Evolutionary conservation across 2,797 vertebrate genomes (phyloP).

Genomic region (Sebastes vulpes): DNA sequence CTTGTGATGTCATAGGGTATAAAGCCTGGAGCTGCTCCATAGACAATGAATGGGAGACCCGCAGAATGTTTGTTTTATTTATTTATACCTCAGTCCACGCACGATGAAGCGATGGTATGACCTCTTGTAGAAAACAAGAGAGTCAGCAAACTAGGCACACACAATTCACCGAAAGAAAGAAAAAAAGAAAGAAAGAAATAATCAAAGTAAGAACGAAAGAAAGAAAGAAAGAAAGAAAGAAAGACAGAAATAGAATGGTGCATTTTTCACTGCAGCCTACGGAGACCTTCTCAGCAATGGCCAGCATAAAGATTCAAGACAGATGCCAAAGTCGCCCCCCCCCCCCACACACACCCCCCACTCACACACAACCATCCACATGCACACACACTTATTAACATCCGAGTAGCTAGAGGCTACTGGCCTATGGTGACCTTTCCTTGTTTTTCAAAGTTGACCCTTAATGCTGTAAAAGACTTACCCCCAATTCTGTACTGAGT

Average conservation of each 20-base stretch:
- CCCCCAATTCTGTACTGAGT: neutral
- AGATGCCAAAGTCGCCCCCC: neutral
- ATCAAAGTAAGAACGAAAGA: no score
- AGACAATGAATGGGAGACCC: neutral
- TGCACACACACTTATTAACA: conserved; percentile 34
- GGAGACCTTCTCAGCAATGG: neutral
- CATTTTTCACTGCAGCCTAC: neutral
- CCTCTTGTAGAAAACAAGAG: conserved; percentile 22
- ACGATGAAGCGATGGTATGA: neutral
- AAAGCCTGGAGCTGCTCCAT: neutral
- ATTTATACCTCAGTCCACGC: neutral
- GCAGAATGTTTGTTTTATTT: neutral
- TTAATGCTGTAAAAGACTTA: neutral
- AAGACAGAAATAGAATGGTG: neutral
- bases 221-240: no score
- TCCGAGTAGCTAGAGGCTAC: conserved; percentile 47
- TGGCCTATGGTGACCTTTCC: conserved; percentile 42
- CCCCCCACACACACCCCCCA: neutral
- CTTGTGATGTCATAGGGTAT: neutral
- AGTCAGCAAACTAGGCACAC: conserved; percentile 16
- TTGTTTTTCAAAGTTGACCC: conserved; percentile 37
- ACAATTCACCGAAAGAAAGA: neutral
- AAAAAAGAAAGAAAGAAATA: neutral
- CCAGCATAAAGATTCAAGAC: neutral
- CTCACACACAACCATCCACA: neutral